Evolutionary conservation across 2,888 invertebrate genomes (phyloP), one percentile per base, ranked within the genome.

Genomic region (Coenonympha glycerion): DNA sequence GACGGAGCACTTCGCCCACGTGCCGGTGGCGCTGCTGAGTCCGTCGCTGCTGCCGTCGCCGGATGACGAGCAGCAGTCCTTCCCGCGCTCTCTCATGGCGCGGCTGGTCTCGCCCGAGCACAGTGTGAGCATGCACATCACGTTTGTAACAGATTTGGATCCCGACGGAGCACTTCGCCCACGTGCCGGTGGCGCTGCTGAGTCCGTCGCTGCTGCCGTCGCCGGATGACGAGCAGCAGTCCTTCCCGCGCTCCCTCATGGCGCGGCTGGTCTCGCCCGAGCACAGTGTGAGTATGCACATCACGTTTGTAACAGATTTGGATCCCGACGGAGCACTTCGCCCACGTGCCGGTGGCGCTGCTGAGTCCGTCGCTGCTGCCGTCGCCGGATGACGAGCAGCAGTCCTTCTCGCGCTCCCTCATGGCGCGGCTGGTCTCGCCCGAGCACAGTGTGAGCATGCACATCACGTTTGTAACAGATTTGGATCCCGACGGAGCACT

Each of bases 401-500:
- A 89, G 60, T 90, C 91, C 55, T 91, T 92, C 69, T 91, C 92
- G 22, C 87, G 91, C 66, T 90, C 91, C 34, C 88, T 92, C 62
- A 91, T 92, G 87, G 89, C 89, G 60, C 86, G 90, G 59, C 88
- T 91, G 36, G 82, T 90, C 65, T 88, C 89, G 44, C 88, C 91
- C 61, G 89, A 91, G 24, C 78, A 82, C 61, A 65, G 71, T 66
- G 85, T 86, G 33, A 68, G 72, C 53, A 18, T 39, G 3, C n/a
- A 6, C 6, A 19, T 15, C 15, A 2, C 6, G 5, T 31, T 15
- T 15, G 15, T 2, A n/a, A 3, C 82, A 96, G 93, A 97, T 98
- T 97, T 91, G 95, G 63, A 96, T 98, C 70, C 97, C 97, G 18
- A 95, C 96, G 65, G 97, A 97, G 77, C 96, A 97, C 77, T 97